A percentile compares a stretch with the other conserved stretches of the same genome.
Conservation (phyloP, 2,113 vertebrate genomes). For the Prietella phreatophila region DNA sequence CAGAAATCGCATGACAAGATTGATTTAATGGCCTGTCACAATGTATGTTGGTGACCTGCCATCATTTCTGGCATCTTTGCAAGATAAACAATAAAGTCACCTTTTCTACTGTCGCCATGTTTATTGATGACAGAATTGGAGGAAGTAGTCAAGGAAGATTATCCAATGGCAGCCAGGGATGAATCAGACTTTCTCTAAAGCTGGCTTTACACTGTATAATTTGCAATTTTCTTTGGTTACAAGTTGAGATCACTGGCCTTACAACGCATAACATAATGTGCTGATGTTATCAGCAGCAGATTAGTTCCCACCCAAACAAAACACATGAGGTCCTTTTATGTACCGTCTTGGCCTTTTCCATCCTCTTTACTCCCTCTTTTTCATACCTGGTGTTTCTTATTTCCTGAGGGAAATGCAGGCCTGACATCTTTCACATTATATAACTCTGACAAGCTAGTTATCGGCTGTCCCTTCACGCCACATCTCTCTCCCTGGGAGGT, state of each 20-base stretch:
- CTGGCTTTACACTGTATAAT: background rate
- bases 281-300: too few relatives aligned
- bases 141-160: too few relatives aligned
- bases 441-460: slow-evolving; percentile 40
- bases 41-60: too few relatives aligned
- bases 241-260: too few relatives aligned
- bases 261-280: too few relatives aligned
- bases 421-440: slow-evolving; percentile 52
- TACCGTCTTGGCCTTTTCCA: background rate
- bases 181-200: background rate
- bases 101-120: too few relatives aligned
- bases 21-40: too few relatives aligned
- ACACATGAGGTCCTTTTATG: background rate
- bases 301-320: background rate
- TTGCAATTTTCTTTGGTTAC: background rate
- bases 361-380: background rate
- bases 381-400: slow-evolving; percentile 24
- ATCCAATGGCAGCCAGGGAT: too few relatives aligned
- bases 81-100: too few relatives aligned
- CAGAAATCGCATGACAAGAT: too few relatives aligned
- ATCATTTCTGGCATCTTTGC: too few relatives aligned
- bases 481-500: background rate
- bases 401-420: slow-evolving; percentile 18
- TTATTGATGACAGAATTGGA: too few relatives aligned
- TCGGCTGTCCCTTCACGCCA: slow-evolving; percentile 15